Evolutionary conservation across 2,113 vertebrate genomes (phyloP), one percentile per base, ranked within the genome.

Genomic region (Sialia sialis): DNA sequence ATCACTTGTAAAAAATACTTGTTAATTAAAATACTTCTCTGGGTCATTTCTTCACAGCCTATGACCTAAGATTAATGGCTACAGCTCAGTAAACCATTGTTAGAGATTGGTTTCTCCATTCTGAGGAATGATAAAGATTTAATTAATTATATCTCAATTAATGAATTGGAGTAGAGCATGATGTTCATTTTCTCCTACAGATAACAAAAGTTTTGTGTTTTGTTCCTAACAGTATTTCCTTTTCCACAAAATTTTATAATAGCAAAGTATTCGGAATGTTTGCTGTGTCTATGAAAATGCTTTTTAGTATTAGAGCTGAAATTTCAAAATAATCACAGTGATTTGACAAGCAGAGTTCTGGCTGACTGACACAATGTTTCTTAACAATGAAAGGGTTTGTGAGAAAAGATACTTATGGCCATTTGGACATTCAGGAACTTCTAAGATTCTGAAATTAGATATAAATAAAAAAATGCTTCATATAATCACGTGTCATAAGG

Each of bases 21-120:
- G 56, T 80, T 95, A 94, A 94, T 79, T 74, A 83, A 96, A 87
- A n/a, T 78, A 83, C 38, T 12, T 95, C 77, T 87, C 92, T 55
- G 70, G 68, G 72, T 84, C 18, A 63, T 92, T 87, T 94, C 78
- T 92, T 88, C 66, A 79, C 17, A 68, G 41, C 9, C 74, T 63
- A 3, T 75, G 81, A 69, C 66, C 81, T 81, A 36, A 91, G 75
- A 91, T 94, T 78, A 94, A 94, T 17, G 10, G 20, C 44, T 77
- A 62, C 34, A 86, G 22, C 68, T 88, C 43, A 51, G 62, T 9
- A 90, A 43, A 94, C 41, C 15, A 23, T 49, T 85, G 44, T 73
- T 78, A 62, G 68, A 48, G 49, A 78, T 62, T 79, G 22, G 56
- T 91, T 86, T 81, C 29, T 88, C 36, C 43, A 27, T 95, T 95